These are phyloP conservation scores for Tillus elongatus DNA, from an alignment of 2,888 invertebrate genomes.

Conservation along the genomic window DNA sequence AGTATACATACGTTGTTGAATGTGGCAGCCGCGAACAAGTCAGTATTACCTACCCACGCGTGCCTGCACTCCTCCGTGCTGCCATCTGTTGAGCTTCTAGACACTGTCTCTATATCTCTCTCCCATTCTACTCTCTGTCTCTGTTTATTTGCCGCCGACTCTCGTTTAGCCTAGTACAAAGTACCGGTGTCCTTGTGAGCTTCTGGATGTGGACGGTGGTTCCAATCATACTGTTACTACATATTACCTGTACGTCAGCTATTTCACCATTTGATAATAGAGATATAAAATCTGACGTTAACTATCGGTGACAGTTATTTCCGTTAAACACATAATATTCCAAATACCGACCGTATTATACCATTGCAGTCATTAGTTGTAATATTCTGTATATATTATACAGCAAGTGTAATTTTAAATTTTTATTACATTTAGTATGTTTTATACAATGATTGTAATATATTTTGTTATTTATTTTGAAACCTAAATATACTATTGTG, in stretches of 20 bases:
- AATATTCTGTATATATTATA: conserved; percentile 39
- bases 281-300: too few relatives aligned
- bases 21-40: conserved; percentile 34
- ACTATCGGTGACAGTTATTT: conserved; percentile 35
- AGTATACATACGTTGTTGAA: conserved; percentile 37
- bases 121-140: too few relatives aligned
- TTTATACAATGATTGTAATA: conserved; percentile 40
- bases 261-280: too few relatives aligned
- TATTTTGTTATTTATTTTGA: conserved; percentile 41
- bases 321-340: conserved; percentile 19
- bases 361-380: conserved; percentile 36
- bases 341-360: conserved; percentile 10
- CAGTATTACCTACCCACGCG: conserved; percentile 40
- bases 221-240: too few relatives aligned
- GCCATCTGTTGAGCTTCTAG: conserved; percentile 36
- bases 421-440: conserved; percentile 39
- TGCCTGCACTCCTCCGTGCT: conserved; percentile 41
- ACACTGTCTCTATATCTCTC: conserved; percentile 25
- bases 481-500: conserved; percentile 36
- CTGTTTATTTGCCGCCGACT: conserved; percentile 24
- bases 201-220: conserved; percentile 33
- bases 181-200: conserved; percentile 30
- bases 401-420: conserved; percentile 36
- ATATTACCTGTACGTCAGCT: too few relatives aligned
- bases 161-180: conserved; percentile 28